phyloP scores from a whole-genome alignment of 1,140 invertebrate genomes.

The Parapsyche elsis region DNA sequence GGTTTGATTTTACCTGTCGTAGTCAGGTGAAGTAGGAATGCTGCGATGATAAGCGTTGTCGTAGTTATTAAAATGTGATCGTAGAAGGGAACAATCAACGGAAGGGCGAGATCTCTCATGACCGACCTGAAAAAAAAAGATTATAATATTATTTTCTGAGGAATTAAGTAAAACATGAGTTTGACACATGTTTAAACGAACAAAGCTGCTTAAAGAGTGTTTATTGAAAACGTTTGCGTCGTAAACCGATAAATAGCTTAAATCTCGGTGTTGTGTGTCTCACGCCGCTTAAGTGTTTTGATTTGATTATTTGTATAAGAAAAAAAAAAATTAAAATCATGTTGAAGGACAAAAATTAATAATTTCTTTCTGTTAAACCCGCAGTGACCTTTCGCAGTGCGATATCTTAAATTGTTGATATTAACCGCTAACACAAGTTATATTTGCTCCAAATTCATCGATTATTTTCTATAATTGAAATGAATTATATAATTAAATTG shows the following conservation, averaged over 20 bases:
- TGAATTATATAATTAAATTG: too few species aligned
- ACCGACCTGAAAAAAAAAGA: slow-evolving; percentile 63
- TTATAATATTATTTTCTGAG: neutral
- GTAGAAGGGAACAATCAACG: slow-evolving; percentile 68
- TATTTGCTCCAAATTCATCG: too few species aligned
- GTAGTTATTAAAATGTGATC: slow-evolving; percentile 62
- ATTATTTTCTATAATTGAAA: too few species aligned
- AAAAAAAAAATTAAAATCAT: too few species aligned
- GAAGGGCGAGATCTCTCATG: slow-evolving; percentile 69
- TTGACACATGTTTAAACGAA: neutral
- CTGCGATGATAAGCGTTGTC: slow-evolving; percentile 53
- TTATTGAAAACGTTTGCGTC: neutral
- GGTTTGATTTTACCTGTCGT: slow-evolving; percentile 48
- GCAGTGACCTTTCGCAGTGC: too few species aligned
- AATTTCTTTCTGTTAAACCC: too few species aligned
- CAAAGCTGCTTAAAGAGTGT: slow-evolving; percentile 7
- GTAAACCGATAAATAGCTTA: neutral
- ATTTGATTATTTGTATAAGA: too few species aligned
- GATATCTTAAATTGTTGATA: too few species aligned
- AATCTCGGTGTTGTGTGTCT: too few species aligned
- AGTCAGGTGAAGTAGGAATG: slow-evolving; percentile 52
- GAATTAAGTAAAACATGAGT: neutral
- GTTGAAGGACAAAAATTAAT: too few species aligned
- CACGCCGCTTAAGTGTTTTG: too few species aligned
- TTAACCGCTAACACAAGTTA: too few species aligned